phyloP scores from a whole-genome alignment of 2,797 vertebrate genomes.

The Macropus fuliginosus region DNA sequence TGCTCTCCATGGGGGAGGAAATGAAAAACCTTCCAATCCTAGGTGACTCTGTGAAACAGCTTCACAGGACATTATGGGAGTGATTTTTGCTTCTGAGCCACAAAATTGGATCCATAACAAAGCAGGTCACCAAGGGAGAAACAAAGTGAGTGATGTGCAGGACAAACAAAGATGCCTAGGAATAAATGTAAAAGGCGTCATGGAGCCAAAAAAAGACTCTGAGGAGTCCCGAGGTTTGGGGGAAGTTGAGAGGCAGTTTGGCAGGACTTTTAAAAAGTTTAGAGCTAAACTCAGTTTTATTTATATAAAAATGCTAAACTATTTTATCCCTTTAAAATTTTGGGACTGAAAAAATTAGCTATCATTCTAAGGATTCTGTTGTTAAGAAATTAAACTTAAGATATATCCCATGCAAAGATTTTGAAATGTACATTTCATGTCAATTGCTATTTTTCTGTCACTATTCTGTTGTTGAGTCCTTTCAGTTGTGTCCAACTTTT shows the following conservation, averaged over 20 bases:
- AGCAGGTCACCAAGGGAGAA: constrained; percentile 47
- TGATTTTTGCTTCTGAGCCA: constrained; percentile 71
- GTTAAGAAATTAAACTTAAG: not conserved
- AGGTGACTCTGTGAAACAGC: constrained; percentile 62
- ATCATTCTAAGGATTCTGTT: not conserved
- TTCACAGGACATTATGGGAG: constrained; percentile 67
- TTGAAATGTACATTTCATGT: not conserved
- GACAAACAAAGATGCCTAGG: not conserved
- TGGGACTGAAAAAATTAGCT: not conserved
- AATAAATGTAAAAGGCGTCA: not conserved
- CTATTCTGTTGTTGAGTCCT: not conserved
- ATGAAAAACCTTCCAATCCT: constrained; percentile 56
- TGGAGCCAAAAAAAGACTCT: not conserved
- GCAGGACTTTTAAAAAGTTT: not conserved
- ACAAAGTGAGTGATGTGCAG: constrained; percentile 56
- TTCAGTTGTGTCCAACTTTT: not conserved
- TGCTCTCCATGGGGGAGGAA: constrained; percentile 49
- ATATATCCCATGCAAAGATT: not conserved
- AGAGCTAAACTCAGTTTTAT: constrained; percentile 6
- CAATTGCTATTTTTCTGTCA: not conserved
- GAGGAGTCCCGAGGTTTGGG: not conserved
- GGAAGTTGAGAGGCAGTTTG: not conserved
- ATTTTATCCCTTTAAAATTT: not conserved
- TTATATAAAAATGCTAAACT: constrained; percentile 25
- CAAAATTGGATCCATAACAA: constrained; percentile 75